These are phyloP conservation scores for Hipparchia sbordonii DNA, from an alignment of 2,888 invertebrate species.

Conservation along the genomic window DNA sequence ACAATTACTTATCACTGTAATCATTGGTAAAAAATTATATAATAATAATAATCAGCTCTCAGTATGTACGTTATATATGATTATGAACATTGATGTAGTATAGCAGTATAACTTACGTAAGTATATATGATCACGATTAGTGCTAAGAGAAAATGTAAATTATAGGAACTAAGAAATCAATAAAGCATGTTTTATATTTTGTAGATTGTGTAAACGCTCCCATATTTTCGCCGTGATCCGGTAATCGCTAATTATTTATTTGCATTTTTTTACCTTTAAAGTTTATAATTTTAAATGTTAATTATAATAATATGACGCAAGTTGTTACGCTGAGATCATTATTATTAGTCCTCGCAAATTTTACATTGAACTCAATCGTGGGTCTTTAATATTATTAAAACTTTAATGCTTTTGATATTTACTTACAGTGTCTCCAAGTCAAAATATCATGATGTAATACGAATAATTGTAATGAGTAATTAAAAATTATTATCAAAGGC, in stretches of 20 bases:
- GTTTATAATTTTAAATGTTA: constrained; percentile 75
- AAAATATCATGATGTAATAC: constrained; percentile 5
- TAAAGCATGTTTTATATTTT: constrained; percentile 82
- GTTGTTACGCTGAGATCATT: constrained; percentile 66
- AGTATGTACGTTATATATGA: constrained; percentile 34
- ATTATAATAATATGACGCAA: constrained; percentile 53
- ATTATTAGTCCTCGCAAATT: constrained; percentile 40
- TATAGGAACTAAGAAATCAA: constrained; percentile 71
- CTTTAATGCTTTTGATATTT: constrained; percentile 24
- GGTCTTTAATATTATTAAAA: constrained; percentile 32
- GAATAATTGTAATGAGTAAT: constrained; percentile 1
- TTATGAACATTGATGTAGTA: constrained; percentile 60
- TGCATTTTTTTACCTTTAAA: constrained; percentile 73
- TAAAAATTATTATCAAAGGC: constrained; percentile 15
- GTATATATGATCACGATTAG: constrained; percentile 62
- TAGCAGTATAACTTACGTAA: constrained; percentile 65
- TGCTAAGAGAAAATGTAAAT: constrained; percentile 70
- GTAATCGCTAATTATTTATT: constrained; percentile 80
- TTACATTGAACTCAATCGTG: constrained; percentile 41
- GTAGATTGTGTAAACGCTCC: constrained; percentile 75
- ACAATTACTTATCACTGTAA: neutral
- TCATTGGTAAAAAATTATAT: constrained; percentile 16
- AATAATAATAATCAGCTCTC: constrained; percentile 21
- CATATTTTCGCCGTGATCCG: constrained; percentile 67
- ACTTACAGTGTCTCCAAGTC: neutral